phyloP scores from a whole-genome alignment of 2,113 vertebrate genomes.

The Leucosticte australis region DNA sequence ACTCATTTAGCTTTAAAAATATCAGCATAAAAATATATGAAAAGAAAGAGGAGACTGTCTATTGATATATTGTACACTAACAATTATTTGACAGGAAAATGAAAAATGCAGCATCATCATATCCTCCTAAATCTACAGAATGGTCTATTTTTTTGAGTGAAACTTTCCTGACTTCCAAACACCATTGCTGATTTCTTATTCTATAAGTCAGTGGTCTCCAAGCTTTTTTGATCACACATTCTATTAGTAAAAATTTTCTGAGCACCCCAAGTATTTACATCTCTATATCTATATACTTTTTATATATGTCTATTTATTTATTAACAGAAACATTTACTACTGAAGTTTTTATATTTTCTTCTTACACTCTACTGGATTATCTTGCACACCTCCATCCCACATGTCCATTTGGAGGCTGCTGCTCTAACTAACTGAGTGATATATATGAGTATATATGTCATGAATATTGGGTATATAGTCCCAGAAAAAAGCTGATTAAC shows the following conservation, averaged over 20 bases:
- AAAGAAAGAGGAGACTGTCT: neutral
- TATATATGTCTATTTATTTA: neutral
- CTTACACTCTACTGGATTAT: neutral
- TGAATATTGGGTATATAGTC: neutral
- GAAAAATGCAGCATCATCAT: neutral
- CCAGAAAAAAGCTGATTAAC: neutral
- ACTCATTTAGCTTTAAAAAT: neutral
- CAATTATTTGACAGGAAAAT: neutral
- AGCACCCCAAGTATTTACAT: rapidly evolving
- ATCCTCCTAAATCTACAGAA: neutral
- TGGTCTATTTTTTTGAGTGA: neutral
- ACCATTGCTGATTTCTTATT: neutral
- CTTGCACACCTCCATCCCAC: neutral
- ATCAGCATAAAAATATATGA: neutral
- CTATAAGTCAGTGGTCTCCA: neutral
- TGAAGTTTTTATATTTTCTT: neutral
- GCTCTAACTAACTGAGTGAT: neutral
- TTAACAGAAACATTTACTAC: neutral
- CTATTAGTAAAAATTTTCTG: neutral
- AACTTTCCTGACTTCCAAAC: neutral
- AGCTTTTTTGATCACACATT: neutral
- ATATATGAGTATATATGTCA: neutral
- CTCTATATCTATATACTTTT: neutral
- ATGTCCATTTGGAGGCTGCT: neutral
- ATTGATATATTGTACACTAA: neutral